Evolutionary conservation across 2,888 invertebrate species (phyloP), one percentile per base, ranked within the genome.

Genomic region (Drosophila mayaguana): DNA sequence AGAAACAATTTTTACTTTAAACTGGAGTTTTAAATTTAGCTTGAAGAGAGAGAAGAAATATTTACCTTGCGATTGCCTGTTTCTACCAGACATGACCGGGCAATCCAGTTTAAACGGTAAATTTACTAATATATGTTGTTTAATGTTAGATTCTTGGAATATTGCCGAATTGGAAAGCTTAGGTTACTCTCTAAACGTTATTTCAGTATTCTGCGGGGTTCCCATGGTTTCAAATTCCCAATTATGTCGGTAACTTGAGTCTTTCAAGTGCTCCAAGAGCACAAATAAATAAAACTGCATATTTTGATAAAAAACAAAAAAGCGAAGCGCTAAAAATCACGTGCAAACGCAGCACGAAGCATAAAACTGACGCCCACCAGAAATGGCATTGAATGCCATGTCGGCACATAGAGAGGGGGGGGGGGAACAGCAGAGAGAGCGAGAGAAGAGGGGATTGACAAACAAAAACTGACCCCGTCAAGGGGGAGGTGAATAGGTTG

Each of bases 191-290:
- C 22, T 7, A 36, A 36, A 46, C 8, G 38, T 18, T 38, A 18
- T 51, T 36, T n/a, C 12, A 25, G 18, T 40, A 43, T 61, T 61
- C 34, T 28, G 9, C 12, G 34, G 9, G 6, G 70, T 62, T 76
- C 67, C 42, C 78, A 76, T 61, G 73, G 76, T 72, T 72, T 65
- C 64, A 14, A 36, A 54, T 69, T 68, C 46, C 59, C 60, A 51
- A 36, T 45, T 51, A 28, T 55, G 32, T 48, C 25, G 32, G 75
- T 57, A 78, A 76, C 50, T 64, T 78, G 67, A 75, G 76, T 66
- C 25, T 50, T 63, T 63, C 6, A 50, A 59, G 18, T 45, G 3
- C 56, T 43, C 25, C 22, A 28, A n/a, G 36, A 45, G 32, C 48
- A 16, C 18, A 62, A 65, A 69, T 63, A 76, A 71, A 71, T 59